Conservation (phyloP, 2,113 vertebrate species). For the Passer domesticus region DNA sequence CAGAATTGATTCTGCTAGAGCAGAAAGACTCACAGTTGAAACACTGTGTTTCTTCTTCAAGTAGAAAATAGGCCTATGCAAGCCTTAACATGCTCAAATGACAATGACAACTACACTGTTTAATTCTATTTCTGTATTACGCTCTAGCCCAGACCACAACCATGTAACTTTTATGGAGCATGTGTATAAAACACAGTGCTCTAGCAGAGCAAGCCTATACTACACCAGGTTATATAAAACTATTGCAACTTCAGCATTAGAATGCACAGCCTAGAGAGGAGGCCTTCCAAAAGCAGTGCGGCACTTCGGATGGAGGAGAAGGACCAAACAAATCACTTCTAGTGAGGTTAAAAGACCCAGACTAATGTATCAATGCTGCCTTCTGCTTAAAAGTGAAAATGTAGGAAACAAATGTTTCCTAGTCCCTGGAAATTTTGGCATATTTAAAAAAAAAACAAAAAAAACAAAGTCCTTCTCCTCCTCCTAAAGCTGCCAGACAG, state of each 20-base stretch:
- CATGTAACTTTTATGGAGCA: background rate
- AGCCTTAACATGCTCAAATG: background rate
- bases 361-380: fast-evolving
- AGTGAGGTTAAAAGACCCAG: background rate
- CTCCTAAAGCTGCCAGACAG: background rate
- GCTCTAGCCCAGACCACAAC: background rate
- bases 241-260: background rate
- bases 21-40: background rate
- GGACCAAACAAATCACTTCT: background rate
- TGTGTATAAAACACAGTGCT: background rate
- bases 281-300: background rate
- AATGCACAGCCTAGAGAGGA: fast-evolving
- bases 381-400: background rate
- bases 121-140: background rate
- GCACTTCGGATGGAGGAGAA: background rate
- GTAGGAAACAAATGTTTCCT: background rate
- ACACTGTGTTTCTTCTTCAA: background rate
- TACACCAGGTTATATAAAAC: background rate
- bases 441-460: background rate
- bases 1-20: background rate
- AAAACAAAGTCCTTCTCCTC: background rate
- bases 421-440: background rate
- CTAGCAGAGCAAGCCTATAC: background rate
- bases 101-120: background rate
- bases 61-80: background rate